phyloP scores from a whole-genome alignment of 2,113 vertebrate genomes.

The Phycodurus eques region DNA sequence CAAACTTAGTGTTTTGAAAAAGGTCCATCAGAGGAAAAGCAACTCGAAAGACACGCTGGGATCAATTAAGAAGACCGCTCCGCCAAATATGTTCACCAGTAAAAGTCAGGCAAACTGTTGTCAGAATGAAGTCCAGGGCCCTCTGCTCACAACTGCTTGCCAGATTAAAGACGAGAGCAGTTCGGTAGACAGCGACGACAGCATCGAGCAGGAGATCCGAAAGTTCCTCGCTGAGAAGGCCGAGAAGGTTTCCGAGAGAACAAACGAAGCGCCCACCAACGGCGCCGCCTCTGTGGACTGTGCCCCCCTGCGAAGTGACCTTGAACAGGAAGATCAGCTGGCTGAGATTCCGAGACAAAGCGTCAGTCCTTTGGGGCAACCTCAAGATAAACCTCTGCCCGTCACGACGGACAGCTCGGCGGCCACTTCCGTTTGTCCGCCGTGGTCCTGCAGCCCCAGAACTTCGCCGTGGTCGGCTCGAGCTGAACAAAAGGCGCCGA shows the following conservation, averaged over 20 bases:
- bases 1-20: conserved; percentile 62
- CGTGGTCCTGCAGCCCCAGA: conserved; percentile 29
- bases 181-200: conserved; percentile 89
- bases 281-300: conserved; percentile 4
- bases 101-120: conserved; percentile 10
- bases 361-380: conserved; percentile 11
- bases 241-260: conserved; percentile 20
- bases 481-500: conserved; percentile 6
- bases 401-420: background rate
- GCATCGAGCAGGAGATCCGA: conserved; percentile 92
- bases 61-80: conserved; percentile 18
- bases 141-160: background rate
- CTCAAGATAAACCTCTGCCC: background rate
- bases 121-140: background rate
- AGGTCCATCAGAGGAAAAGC: conserved; percentile 34
- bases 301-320: conserved; percentile 13
- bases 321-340: conserved; percentile 61
- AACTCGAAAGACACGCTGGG: conserved; percentile 39
- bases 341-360: conserved; percentile 56
- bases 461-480: conserved; percentile 38
- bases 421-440: background rate
- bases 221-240: conserved; percentile 79
- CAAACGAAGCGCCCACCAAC: conserved; percentile 25
- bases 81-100: conserved; percentile 24
- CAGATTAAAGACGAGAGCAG: conserved; percentile 79